These are phyloP conservation scores for Oscheius myriophilus DNA, from an alignment of 2,888 invertebrate species.

Conservation along the genomic window DNA sequence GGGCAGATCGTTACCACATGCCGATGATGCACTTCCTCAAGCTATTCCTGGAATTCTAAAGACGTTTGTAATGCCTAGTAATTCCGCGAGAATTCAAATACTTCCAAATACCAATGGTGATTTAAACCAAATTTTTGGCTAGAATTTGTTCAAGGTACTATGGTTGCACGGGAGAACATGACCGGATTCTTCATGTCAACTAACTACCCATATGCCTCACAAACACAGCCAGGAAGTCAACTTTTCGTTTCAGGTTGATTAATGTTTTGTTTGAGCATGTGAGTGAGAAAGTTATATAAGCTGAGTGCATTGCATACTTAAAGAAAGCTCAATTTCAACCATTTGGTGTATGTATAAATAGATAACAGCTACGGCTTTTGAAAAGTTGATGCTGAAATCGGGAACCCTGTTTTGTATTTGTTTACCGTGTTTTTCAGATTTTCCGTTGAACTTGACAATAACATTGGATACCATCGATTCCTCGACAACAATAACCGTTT, in stretches of 20 bases:
- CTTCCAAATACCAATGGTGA: conserved; percentile 1
- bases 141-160: conserved; percentile 1
- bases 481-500: conserved; percentile 2
- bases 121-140: background rate
- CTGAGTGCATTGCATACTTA: no score
- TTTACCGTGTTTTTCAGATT: background rate
- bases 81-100: conserved; percentile 6
- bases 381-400: no score
- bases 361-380: no score
- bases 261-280: no score
- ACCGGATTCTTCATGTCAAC: conserved; percentile 15
- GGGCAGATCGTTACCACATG: background rate
- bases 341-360: no score
- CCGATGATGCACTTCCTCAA: conserved; percentile 19
- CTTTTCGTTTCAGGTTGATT: no score
- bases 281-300: no score
- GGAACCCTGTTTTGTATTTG: no score
- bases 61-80: conserved; percentile 3
- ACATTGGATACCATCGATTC: background rate
- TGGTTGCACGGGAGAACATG: background rate
- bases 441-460: background rate
- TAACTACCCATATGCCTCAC: background rate
- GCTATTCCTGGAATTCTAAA: conserved; percentile 12
- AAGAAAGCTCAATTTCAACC: no score
- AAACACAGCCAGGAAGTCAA: no score